These are phyloP conservation scores for Drosophila albomicans DNA, from an alignment of 1,140 invertebrate genomes.

Conservation along the genomic window DNA sequence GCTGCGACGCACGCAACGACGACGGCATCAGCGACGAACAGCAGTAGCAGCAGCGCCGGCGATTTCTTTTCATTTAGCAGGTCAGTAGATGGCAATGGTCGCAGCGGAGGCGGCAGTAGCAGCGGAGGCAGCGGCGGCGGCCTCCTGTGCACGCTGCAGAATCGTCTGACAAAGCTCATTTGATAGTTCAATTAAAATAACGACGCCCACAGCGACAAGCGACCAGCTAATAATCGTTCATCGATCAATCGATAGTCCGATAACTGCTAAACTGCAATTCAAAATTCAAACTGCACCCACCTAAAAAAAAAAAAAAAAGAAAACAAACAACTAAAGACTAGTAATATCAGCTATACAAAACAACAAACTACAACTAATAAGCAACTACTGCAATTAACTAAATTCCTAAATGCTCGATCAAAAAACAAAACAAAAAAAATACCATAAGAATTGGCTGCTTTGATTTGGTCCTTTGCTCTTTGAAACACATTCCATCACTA, in stretches of 20 bases:
- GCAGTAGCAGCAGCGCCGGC: constrained; percentile 45
- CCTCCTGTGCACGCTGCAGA: constrained; percentile 77
- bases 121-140: constrained; percentile 17
- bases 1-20: constrained; percentile 17
- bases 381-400: constrained; percentile 51
- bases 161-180: constrained; percentile 80
- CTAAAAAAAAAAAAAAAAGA: constrained; percentile 22
- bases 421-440: constrained; percentile 21
- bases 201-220: constrained; percentile 8
- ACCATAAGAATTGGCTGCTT: constrained; percentile 63
- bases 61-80: constrained; percentile 84
- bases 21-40: constrained; percentile 13
- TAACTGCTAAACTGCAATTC: constrained; percentile 38
- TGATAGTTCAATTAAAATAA: constrained; percentile 36
- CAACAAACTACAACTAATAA: constrained; percentile 27
- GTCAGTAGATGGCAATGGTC: constrained; percentile 71
- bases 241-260: constrained; percentile 36
- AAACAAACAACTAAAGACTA: constrained; percentile 1
- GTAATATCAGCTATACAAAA: constrained; percentile 12
- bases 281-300: constrained; percentile 54
- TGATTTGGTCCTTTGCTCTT: constrained; percentile 72
- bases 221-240: constrained; percentile 21
- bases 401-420: constrained; percentile 41
- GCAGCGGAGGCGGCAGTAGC: constrained; percentile 31
- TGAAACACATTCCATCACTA: constrained; percentile 49